Conservation (phyloP, 1,140 invertebrate genomes). For the Phenacoccus solenopsis region DNA sequence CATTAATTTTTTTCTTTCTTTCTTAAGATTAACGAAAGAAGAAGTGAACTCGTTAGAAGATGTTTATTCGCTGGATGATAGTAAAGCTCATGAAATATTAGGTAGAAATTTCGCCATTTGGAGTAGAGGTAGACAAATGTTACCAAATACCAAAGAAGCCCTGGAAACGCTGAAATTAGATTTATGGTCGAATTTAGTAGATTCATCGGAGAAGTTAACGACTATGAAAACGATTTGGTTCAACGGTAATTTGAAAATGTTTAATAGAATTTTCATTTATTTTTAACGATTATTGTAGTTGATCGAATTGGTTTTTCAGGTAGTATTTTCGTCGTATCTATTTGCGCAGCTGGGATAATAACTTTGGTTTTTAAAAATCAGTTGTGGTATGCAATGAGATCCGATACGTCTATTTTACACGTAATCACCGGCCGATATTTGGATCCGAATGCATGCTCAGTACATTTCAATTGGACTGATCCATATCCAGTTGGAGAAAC, state of each 20-base stretch:
- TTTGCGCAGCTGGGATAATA: conserved; percentile 69
- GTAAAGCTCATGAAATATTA: conserved; percentile 51
- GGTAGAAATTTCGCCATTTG: conserved; percentile 67
- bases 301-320: conserved; percentile 38
- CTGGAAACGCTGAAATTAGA: conserved; percentile 61
- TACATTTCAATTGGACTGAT: conserved; percentile 73
- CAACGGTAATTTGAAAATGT: not conserved
- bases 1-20: too few species aligned
- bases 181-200: conserved; percentile 76
- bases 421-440: conserved; percentile 86
- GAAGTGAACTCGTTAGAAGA: conserved; percentile 72
- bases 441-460: conserved; percentile 70
- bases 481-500: conserved; percentile 76
- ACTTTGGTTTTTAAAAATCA: conserved; percentile 77
- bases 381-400: conserved; percentile 67
- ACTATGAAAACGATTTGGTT: not conserved
- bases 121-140: conserved; percentile 57
- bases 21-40: conserved; percentile 52
- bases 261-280: not conserved
- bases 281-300: not conserved
- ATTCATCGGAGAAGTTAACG: conserved; percentile 34
- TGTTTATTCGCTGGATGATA: conserved; percentile 77
- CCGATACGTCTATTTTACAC: conserved; percentile 74
- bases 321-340: conserved; percentile 73
- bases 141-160: conserved; percentile 65